Percentiles rank a stretch among this genome's conserved stretches.
Evolutionary conservation across 2,888 invertebrate genomes (phyloP).

Genomic region (Sinodicranocentrus sp.): DNA sequence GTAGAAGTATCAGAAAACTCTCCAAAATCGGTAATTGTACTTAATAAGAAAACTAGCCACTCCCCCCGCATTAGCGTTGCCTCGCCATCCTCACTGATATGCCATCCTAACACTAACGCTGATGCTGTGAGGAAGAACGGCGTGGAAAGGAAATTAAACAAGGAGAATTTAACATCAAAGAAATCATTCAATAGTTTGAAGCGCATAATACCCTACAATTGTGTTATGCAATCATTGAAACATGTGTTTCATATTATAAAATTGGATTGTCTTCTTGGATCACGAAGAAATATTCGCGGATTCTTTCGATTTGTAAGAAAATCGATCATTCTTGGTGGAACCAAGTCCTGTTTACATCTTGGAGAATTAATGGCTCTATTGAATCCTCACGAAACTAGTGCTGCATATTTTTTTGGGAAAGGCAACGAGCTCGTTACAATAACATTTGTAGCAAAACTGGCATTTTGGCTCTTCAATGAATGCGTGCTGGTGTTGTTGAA

Average conservation of each 20-base stretch:
- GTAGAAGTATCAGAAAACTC: no score
- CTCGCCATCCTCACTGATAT: no score
- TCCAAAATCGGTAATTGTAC: no score
- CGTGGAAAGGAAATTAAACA: no score
- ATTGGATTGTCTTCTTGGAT: slow-evolving; percentile 56
- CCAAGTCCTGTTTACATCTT: slow-evolving; percentile 62
- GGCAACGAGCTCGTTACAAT: not conserved
- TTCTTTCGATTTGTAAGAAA: slow-evolving; percentile 68
- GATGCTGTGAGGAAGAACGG: no score
- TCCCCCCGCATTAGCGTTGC: no score
- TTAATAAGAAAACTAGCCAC: no score
- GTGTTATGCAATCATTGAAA: slow-evolving; percentile 61
- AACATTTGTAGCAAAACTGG: slow-evolving; percentile 43
- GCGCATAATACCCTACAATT: slow-evolving; percentile 50
- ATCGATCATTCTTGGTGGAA: slow-evolving; percentile 69
- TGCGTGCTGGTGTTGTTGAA: slow-evolving; percentile 60
- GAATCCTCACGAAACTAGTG: slow-evolving; percentile 20
- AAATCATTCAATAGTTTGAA: slow-evolving; percentile 26
- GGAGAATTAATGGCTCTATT: slow-evolving; percentile 62
- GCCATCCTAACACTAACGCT: no score
- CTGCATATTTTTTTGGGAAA: not conserved
- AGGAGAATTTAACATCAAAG: not conserved
- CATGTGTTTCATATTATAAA: slow-evolving; percentile 65
- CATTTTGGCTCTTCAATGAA: slow-evolving; percentile 64
- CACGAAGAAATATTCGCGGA: slow-evolving; percentile 55